A percentile compares a stretch with the other conserved stretches of the same genome.
Evolutionary conservation across 1,140 invertebrate genomes (phyloP).

Genomic region (Eriosoma lanigerum): DNA sequence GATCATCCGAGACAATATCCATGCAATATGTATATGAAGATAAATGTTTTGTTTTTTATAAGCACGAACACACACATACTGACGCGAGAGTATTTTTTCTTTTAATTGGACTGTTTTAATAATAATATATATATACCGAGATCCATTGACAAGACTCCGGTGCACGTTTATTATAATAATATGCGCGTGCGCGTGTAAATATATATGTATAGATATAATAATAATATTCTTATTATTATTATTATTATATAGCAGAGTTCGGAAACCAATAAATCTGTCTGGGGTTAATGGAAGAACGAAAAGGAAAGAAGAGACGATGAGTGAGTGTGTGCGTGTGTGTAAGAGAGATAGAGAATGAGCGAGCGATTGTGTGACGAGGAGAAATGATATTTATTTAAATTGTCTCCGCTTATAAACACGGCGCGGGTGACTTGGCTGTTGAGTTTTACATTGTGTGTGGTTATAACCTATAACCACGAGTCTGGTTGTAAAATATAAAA

Average conservation of each 20-base stretch:
- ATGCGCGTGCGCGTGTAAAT: neutral
- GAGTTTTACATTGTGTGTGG: conserved; percentile 50
- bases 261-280: conserved; percentile 52
- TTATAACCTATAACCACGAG: too few species aligned
- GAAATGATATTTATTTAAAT: conserved; percentile 48
- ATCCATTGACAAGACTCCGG: conserved; percentile 44
- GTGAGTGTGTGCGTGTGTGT: too few species aligned
- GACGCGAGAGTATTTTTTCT: neutral
- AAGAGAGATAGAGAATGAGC: too few species aligned
- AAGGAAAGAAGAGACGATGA: neutral
- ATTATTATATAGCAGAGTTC: conserved; percentile 15
- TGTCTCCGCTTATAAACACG: conserved; percentile 21
- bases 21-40: too few species aligned
- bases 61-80: neutral
- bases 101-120: conserved; percentile 48
- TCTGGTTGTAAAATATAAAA: conserved; percentile 13
- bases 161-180: conserved; percentile 51
- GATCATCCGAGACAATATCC: too few species aligned
- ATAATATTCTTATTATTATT: too few species aligned
- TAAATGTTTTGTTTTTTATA: too few species aligned
- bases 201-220: neutral
- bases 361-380: neutral
- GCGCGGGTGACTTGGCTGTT: conserved; percentile 38
- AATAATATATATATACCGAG: neutral
- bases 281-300: conserved; percentile 48